Evolutionary conservation across 2,888 invertebrate species (phyloP), one percentile per base, ranked within the genome.

Genomic region (Lithophane socia): DNA sequence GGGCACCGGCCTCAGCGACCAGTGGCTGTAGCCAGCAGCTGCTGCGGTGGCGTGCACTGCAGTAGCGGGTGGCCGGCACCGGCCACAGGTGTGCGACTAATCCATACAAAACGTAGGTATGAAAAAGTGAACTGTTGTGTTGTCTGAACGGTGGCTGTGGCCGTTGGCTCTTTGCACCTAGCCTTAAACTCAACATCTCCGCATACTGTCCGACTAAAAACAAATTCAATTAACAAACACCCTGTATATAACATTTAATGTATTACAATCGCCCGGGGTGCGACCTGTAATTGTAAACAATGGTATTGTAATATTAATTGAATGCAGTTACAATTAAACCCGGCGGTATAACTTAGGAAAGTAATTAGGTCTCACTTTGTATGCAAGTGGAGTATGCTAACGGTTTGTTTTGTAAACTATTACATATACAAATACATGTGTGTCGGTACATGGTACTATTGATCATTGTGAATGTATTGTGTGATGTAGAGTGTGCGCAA

Each of bases 301-400:
- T 94, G 86, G 91, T 87, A 90, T 91, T 91, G 92, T 92, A 89
- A 90, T 93, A 93, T 93, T 94, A 93, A 93, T 93, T 93, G 89
- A 93, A 91, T 88, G 89, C 91, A 91, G 90, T 91, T 70, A 89
- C 91, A 94, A 94, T 94, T 94, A 94, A 93, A 93, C 90, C 88
- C 76, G 72, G 77, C 82, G 75, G 71, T 84, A 82, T 86, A 86
- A 86, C 84, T 88, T 88, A 90, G 89, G 87, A 83, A 86, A 85
- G 85, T 87, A 88, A 87, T 86, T 85, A 86, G 82, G 74, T 70
- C 66, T 68, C 73, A 83, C 68, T 88, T 87, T 85, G 87, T 86
- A 87, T 87, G 88, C 81, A 82, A 81, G 69, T 89, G 61, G 82
- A 77, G 77, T 86, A 75, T 72, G 67, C 77, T 74, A 88, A 87